These are phyloP conservation scores for Stenopsyche tienmushanensis DNA, from an alignment of 1,140 invertebrate genomes.

Conservation along the genomic window DNA sequence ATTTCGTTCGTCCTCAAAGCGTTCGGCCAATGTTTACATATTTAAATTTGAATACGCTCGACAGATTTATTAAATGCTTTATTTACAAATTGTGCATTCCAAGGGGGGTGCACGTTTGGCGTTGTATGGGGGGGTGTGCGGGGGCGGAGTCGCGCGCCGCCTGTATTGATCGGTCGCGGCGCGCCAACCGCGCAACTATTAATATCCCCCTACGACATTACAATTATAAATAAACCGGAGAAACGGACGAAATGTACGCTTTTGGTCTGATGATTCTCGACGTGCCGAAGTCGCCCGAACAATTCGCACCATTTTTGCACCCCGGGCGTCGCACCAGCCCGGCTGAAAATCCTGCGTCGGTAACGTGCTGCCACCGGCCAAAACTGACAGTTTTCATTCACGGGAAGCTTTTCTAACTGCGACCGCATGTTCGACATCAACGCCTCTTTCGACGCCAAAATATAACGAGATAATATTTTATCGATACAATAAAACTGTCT, in stretches of 20 bases:
- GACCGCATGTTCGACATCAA: too few species aligned
- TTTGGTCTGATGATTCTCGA: background rate
- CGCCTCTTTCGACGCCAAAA: too few species aligned
- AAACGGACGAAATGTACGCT: conserved; percentile 2
- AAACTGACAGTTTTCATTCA: background rate
- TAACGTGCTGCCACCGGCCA: background rate
- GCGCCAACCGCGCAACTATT: conserved; percentile 33
- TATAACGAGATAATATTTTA: too few species aligned
- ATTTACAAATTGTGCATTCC: too few species aligned
- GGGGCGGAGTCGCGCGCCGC: conserved; percentile 35
- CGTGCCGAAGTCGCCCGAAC: conserved; percentile 1
- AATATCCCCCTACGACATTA: conserved; percentile 13
- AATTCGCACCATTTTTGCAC: background rate
- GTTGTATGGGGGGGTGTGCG: conserved; percentile 14
- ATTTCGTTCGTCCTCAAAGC: background rate
- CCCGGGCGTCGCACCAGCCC: background rate
- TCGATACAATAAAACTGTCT: too few species aligned
- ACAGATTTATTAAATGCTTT: too few species aligned
- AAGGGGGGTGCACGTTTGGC: background rate
- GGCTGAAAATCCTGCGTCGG: background rate
- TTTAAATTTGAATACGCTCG: background rate
- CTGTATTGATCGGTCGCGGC: conserved; percentile 39
- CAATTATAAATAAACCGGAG: conserved; percentile 33
- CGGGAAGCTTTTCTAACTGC: too few species aligned
- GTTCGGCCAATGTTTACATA: background rate